Evolutionary conservation across 2,797 vertebrate species (phyloP), one percentile per base, ranked within the genome.

Genomic region (Staurois parvus): DNA sequence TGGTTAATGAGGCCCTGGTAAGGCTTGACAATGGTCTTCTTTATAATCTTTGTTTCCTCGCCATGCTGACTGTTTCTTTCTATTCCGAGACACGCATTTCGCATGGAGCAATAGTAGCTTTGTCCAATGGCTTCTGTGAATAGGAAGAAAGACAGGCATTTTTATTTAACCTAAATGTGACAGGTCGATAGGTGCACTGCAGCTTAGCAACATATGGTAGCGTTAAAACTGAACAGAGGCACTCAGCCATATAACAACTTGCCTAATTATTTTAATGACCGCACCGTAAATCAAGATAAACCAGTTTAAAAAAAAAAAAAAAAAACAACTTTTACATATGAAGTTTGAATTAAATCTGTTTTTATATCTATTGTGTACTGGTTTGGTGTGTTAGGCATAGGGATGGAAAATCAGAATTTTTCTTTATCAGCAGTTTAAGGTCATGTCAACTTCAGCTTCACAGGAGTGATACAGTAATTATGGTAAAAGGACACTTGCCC

Each of bases 31-130:
- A 87, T 87, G 68, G 85, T 69, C 76, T 34, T 75, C 76, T 87
- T 87, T 87, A 83, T 87, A 87, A 87, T 79, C 85, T 87, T 87
- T 87, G 76, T 87, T 87, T 83, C 81, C 73, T 79, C 69, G 30
- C 81, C 85, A 75, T 40, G 48, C 84, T 84, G 80, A 83, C 76
- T 79, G 56, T 75, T 86, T 83, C 75, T 86, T 83, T 83, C 80
- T 83, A 34, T 83, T 83, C 56, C 69, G 19, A 83, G 85, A 87
- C 81, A 40, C 42, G 32, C 76, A 75, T 75, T 79, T 79, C 24
- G 37, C 34, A 83, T 83, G 34, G 32, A 75, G 81, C 76, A 87
- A 73, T 73, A 68, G 85, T 75, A 69, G 81, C 81, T 87, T 87
- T 87, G 81, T 83, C 70, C 74, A 34, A 69, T 66, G 85, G 42